phyloP scores from a whole-genome alignment of 2,888 invertebrate genomes.

The Caradrina kadenii region DNA sequence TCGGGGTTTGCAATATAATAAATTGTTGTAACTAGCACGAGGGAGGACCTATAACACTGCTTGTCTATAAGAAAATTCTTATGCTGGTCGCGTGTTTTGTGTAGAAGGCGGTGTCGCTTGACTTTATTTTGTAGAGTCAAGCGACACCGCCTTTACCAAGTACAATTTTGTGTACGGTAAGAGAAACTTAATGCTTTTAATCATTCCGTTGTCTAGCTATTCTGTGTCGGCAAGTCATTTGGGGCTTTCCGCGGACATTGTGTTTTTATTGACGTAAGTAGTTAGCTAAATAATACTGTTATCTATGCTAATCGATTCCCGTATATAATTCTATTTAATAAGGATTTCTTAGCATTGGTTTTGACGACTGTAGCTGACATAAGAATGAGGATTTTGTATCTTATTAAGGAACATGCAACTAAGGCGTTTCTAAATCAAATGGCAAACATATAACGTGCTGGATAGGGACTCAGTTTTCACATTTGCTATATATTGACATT shows the following conservation, averaged over 20 bases:
- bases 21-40: no score
- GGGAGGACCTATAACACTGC: no score
- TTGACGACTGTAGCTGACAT: background rate
- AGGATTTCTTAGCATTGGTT: slow-evolving; percentile 4
- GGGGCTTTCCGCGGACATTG: slow-evolving; percentile 60
- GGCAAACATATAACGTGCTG: background rate
- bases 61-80: no score
- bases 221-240: slow-evolving; percentile 45
- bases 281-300: slow-evolving; percentile 52
- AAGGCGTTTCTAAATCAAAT: background rate
- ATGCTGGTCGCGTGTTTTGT: no score
- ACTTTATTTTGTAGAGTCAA: no score
- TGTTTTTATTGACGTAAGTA: slow-evolving; percentile 55
- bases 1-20: no score
- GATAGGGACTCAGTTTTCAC: no score
- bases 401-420: background rate
- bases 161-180: background rate
- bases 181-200: background rate
- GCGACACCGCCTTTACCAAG: no score
- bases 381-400: background rate
- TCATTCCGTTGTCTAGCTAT: slow-evolving; percentile 23
- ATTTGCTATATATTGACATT: background rate
- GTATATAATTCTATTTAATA: slow-evolving; percentile 5
- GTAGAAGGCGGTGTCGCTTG: no score
- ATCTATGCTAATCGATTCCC: slow-evolving; percentile 38